These are phyloP conservation scores for Phyllopteryx taeniolatus DNA, from an alignment of 2,113 vertebrate species.

Conservation along the genomic window DNA sequence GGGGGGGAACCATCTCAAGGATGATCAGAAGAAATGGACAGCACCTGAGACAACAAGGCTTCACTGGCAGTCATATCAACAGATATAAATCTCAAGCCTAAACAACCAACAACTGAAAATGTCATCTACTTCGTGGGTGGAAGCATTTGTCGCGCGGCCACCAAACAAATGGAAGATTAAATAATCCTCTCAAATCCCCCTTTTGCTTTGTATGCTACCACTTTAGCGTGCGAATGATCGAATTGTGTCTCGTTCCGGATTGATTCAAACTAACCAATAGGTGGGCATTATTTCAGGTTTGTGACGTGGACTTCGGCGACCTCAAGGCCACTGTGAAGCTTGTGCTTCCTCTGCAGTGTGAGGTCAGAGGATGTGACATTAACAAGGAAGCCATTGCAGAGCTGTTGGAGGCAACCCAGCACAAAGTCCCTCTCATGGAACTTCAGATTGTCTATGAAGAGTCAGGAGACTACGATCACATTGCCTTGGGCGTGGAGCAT, in stretches of 20 bases:
- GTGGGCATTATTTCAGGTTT: constrained; percentile 70
- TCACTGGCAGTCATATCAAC: too few relatives aligned
- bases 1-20: too few relatives aligned
- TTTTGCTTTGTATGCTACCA: too few relatives aligned
- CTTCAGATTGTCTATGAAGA: constrained; percentile 84
- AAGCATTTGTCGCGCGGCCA: too few relatives aligned
- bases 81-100: too few relatives aligned
- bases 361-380: constrained; percentile 76
- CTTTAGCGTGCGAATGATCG: neutral
- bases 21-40: too few relatives aligned
- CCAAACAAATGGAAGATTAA: too few relatives aligned
- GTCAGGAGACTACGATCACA: constrained; percentile 87
- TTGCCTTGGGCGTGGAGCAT: constrained; percentile 87
- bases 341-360: constrained; percentile 77
- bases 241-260: neutral
- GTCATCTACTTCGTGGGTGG: too few relatives aligned
- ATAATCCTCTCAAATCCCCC: too few relatives aligned
- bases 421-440: constrained; percentile 80
- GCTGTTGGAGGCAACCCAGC: constrained; percentile 81
- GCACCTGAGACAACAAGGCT: too few relatives aligned
- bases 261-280: neutral
- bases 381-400: constrained; percentile 75
- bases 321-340: constrained; percentile 82
- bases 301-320: constrained; percentile 73
- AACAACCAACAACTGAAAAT: too few relatives aligned